Base-by-base conservation (phyloP, 2,888 invertebrate genomes). In the Gandaritis pyraliata region DNA sequence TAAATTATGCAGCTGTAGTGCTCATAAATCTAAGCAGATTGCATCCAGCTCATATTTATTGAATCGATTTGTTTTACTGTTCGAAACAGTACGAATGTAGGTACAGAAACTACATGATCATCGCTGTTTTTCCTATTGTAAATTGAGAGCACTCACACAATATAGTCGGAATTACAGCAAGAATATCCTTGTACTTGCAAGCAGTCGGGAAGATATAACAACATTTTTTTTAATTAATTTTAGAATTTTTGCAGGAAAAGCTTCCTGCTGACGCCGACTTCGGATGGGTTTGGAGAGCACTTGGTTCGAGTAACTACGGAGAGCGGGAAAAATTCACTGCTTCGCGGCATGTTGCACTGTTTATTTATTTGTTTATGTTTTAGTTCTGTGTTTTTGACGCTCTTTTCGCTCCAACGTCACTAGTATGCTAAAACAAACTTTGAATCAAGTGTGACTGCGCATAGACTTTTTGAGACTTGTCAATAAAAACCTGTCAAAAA, bases 281-380 rank as follows among this genome's bases (percentile, higher is more conserved):
- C 18, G 13, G 39, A 48, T 36, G 49, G 39, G 54, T 50, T 49
- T 38, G 49, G 36, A 58, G 46, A 51, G 58, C 58, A 47, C 58
- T 63, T 36, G 58, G 45, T 39, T 59, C 43, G 43, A 56, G 58
- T 15, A 45, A 59, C 52, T 64, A 53, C 61, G 23, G 23, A 29
- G 33, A 43, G 52, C 23, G 43, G 8, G 43, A 16, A 43, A 41
- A 49, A 49, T 63, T 52, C 39, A 36, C 30, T 54, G 29, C 48
- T 36, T 36, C 15, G 41, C 29, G 43, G 43, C 23, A 52, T 18
- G 58, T 41, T 57, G 29, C 18, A 52, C 38, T 57, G 48, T 57
- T 59, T 48, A 33, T 13, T n/a, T n/a, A n/a, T n/a, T n/a, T 57
- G 48, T 57, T 59, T 49, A 43, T 33, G 47, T 15, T 59, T 53